Conservation (phyloP, 2,888 invertebrate genomes). For the Cosmia trapezina region DNA sequence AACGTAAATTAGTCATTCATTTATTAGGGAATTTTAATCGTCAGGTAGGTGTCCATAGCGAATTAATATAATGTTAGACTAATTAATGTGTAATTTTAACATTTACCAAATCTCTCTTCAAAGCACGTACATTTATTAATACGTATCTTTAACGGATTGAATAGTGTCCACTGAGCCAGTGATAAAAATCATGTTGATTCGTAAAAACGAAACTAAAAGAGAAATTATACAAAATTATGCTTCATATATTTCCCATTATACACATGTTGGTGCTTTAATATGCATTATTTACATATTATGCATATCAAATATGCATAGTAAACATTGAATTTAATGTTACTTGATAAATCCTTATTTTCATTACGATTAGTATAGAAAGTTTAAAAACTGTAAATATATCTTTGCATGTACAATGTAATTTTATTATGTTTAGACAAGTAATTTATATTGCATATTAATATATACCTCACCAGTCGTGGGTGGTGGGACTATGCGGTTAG, state of each 20-base stretch:
- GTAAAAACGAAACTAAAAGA: conserved; percentile 45
- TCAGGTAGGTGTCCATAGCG: conserved; percentile 82
- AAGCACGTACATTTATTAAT: conserved; percentile 71
- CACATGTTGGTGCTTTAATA: conserved; percentile 82
- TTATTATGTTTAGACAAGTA: conserved; percentile 73
- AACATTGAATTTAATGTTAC: conserved; percentile 76
- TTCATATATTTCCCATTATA: conserved; percentile 74
- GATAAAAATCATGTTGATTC: conserved; percentile 55
- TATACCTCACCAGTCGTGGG: conserved; percentile 69
- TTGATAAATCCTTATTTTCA: conserved; percentile 76
- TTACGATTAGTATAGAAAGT: conserved; percentile 70
- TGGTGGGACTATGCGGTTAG: conserved; percentile 65
- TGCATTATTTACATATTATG: conserved; percentile 75
- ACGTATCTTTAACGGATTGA: conserved; percentile 60
- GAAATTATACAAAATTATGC: conserved; percentile 67
- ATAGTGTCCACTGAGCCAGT: conserved; percentile 51
- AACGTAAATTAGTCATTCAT: conserved; percentile 80
- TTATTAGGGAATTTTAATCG: conserved; percentile 84
- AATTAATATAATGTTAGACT: conserved; percentile 79
- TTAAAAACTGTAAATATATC: conserved; percentile 80
- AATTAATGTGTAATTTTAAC: conserved; percentile 78
- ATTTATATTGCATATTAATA: conserved; percentile 72
- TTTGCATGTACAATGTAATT: conserved; percentile 78
- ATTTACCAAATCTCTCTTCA: conserved; percentile 87
- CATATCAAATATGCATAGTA: conserved; percentile 80